Percentiles rank a stretch among this genome's conserved stretches.
Conservation (phyloP, 2,888 invertebrate genomes). For the Drosophila aldrichi region DNA sequence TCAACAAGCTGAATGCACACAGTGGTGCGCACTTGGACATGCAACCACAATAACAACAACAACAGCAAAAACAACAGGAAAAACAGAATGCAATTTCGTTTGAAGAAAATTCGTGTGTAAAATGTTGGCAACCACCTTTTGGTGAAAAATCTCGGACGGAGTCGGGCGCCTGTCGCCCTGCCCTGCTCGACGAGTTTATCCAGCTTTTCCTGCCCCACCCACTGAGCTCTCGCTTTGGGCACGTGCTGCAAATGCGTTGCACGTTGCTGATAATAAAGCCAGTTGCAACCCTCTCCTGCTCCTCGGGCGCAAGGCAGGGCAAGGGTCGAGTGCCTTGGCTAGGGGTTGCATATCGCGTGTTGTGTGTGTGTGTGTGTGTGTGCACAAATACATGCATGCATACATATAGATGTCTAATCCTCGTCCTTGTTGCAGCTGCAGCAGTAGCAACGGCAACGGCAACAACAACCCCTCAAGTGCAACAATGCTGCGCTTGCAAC, state of each 20-base stretch:
- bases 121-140: slow-evolving; percentile 64
- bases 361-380: background rate
- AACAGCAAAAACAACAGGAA: slow-evolving; percentile 1
- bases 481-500: slow-evolving; percentile 59
- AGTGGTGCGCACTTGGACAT: slow-evolving; percentile 48
- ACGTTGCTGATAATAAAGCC: slow-evolving; percentile 69
- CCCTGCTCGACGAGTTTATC: slow-evolving; percentile 4
- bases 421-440: slow-evolving; percentile 56
- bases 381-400: background rate
- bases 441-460: slow-evolving; percentile 51
- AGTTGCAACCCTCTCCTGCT: slow-evolving; percentile 52
- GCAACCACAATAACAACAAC: slow-evolving; percentile 55
- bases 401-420: slow-evolving; percentile 40
- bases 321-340: slow-evolving; percentile 49
- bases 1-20: slow-evolving; percentile 63
- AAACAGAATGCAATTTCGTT: slow-evolving; percentile 58
- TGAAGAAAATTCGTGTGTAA: slow-evolving; percentile 60
- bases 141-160: slow-evolving; percentile 63
- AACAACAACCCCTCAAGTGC: slow-evolving; percentile 40
- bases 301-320: slow-evolving; percentile 1
- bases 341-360: slow-evolving; percentile 45
- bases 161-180: slow-evolving; percentile 3
- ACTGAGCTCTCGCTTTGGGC: slow-evolving; percentile 38
- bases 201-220: slow-evolving; percentile 8
- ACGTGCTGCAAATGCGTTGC: slow-evolving; percentile 67